phyloP scores from a whole-genome alignment of 2,797 vertebrate genomes.

The Crenuchus spilurus region DNA sequence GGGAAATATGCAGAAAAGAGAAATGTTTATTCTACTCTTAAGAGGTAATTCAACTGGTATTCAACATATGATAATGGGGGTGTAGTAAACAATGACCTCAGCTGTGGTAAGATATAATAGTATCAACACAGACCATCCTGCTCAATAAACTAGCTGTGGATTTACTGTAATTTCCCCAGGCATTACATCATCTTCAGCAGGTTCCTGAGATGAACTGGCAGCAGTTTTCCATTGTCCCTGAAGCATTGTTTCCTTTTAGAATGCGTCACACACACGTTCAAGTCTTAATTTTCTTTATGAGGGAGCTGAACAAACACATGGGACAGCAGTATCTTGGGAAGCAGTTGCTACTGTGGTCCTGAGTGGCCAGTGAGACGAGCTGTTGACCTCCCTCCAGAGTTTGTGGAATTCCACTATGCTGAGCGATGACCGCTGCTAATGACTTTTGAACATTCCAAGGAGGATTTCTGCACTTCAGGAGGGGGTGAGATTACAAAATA shows the following conservation, averaged over 20 bases:
- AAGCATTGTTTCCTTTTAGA: slow-evolving; percentile 23
- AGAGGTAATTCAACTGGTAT: background rate
- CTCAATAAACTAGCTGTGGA: slow-evolving; percentile 18
- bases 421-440: slow-evolving; percentile 32
- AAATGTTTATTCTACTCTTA: background rate
- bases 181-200: slow-evolving; percentile 36
- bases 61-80: background rate
- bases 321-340: slow-evolving; percentile 72
- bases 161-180: slow-evolving; percentile 33
- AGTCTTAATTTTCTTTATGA: slow-evolving; percentile 66
- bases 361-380: slow-evolving; percentile 13
- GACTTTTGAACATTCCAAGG: slow-evolving; percentile 47
- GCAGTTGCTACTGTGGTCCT: slow-evolving; percentile 62
- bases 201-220: slow-evolving; percentile 9
- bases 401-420: slow-evolving; percentile 37
- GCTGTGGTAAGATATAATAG: background rate
- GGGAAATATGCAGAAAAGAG: background rate
- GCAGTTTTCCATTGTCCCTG: slow-evolving; percentile 16
- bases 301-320: slow-evolving; percentile 73
- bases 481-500: slow-evolving; percentile 38
- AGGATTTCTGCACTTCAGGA: slow-evolving; percentile 36
- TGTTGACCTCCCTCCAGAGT: slow-evolving; percentile 38
- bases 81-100: slow-evolving; percentile 15
- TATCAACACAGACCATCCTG: background rate
- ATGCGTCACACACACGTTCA: slow-evolving; percentile 34